Conservation (phyloP, 1,140 invertebrate species). For the Zaprionus lachaisei region DNA sequence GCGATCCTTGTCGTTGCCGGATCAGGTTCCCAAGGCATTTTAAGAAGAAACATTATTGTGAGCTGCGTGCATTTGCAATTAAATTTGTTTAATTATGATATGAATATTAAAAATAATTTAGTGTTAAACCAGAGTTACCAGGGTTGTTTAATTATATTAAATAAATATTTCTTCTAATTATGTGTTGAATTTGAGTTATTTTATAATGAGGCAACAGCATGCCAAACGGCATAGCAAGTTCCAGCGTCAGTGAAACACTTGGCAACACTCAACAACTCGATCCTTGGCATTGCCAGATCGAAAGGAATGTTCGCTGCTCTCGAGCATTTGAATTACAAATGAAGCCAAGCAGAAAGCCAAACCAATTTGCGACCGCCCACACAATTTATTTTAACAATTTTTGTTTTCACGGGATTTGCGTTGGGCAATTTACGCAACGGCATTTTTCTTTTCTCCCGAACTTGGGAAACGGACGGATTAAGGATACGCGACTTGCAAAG, state of each 20-base stretch:
- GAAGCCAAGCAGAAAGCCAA: conserved; percentile 67
- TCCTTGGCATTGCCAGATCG: conserved; percentile 46
- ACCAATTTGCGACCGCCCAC: conserved; percentile 68
- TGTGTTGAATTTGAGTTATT: background rate
- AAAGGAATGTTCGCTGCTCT: conserved; percentile 48
- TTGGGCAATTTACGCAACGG: conserved; percentile 58
- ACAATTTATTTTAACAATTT: conserved; percentile 77
- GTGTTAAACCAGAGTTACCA: background rate
- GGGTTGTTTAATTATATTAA: background rate
- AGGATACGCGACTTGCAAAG: background rate
- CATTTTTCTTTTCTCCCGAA: conserved; percentile 38
- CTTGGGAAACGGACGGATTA: background rate
- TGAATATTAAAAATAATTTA: background rate
- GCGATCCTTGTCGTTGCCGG: background rate
- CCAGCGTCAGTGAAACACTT: background rate
- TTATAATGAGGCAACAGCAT: background rate
- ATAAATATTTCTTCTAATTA: background rate
- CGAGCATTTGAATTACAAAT: conserved; percentile 77
- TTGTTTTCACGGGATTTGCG: conserved; percentile 69
- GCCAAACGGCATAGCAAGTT: background rate
- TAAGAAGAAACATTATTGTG: too few species aligned
- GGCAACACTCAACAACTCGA: background rate
- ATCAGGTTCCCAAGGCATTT: background rate
- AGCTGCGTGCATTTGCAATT: background rate
- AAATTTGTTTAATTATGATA: background rate